phyloP scores from a whole-genome alignment of 2,113 vertebrate species.

The Ivindomyrus marchei region DNA sequence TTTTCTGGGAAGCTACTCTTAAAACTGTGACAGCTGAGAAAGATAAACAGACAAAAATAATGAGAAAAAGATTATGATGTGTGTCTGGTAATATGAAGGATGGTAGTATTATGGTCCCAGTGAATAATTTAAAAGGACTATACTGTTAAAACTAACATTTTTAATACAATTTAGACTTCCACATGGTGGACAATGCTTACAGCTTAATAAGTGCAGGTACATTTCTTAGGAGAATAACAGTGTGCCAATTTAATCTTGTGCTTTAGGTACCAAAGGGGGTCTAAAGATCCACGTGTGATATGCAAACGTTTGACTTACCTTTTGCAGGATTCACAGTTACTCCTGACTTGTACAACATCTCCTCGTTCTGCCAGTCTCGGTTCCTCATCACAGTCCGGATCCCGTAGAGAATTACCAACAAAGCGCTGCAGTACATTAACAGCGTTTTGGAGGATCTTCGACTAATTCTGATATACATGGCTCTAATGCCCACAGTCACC shows the following conservation, averaged over 20 bases:
- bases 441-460: constrained; percentile 73
- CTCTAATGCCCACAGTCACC: constrained; percentile 80
- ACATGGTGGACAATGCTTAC: background rate
- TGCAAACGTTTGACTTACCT: constrained; percentile 64
- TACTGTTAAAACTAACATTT: background rate
- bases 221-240: background rate
- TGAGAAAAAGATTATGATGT: background rate
- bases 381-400: constrained; percentile 89
- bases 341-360: constrained; percentile 98
- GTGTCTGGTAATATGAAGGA: background rate
- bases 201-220: background rate
- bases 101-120: background rate
- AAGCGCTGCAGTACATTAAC: constrained; percentile 75
- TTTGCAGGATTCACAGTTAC: constrained; percentile 98
- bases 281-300: background rate
- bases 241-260: background rate
- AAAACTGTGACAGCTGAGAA: background rate
- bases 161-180: background rate
- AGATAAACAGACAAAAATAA: background rate
- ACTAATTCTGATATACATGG: constrained; percentile 75
- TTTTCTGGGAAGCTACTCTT: background rate
- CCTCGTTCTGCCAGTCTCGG: constrained; percentile 92
- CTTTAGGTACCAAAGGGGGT: background rate
- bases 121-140: background rate
- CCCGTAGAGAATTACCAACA: constrained; percentile 80